Evolutionary conservation across 1,140 invertebrate species (phyloP), one percentile per base, ranked within the genome.

Genomic region (Micrasema longulum): DNA sequence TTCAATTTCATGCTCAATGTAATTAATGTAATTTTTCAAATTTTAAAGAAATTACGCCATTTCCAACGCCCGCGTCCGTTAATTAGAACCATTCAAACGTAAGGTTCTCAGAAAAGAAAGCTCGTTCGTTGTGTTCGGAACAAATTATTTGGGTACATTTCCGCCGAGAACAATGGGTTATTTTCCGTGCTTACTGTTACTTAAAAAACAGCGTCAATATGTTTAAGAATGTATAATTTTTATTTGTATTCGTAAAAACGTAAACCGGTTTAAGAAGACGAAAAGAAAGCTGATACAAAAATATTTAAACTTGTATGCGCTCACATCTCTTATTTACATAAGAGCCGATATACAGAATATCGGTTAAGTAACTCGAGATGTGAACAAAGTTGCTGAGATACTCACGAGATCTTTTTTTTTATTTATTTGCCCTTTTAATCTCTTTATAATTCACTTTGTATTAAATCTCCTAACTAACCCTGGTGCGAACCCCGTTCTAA

Each of bases 21-120:
- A n/a, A n/a, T n/a, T n/a, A n/a, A n/a, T n/a, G n/a, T n/a, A n/a
- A n/a, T n/a, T n/a, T n/a, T n/a, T n/a, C n/a, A n/a, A n/a, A n/a
- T n/a, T n/a, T n/a, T n/a, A n/a, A n/a, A n/a, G n/a, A n/a, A n/a
- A n/a, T n/a, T n/a, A n/a, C n/a, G n/a, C n/a, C n/a, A n/a, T n/a
- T n/a, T n/a, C n/a, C n/a, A n/a, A n/a, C n/a, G n/a, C n/a, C n/a
- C n/a, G n/a, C n/a, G n/a, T n/a, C n/a, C n/a, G n/a, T n/a, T n/a
- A n/a, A n/a, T n/a, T n/a, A n/a, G n/a, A n/a, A n/a, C n/a, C n/a
- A n/a, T n/a, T n/a, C n/a, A n/a, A n/a, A n/a, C n/a, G n/a, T n/a
- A n/a, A n/a, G n/a, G n/a, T n/a, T n/a, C n/a, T n/a, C n/a, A 14
- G 20, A 57, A 57, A 57, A 57, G 53, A 57, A 57, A 57, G 53